Evolutionary conservation across 1,140 invertebrate species (phyloP).

Genomic region (Araneus ventricosus): DNA sequence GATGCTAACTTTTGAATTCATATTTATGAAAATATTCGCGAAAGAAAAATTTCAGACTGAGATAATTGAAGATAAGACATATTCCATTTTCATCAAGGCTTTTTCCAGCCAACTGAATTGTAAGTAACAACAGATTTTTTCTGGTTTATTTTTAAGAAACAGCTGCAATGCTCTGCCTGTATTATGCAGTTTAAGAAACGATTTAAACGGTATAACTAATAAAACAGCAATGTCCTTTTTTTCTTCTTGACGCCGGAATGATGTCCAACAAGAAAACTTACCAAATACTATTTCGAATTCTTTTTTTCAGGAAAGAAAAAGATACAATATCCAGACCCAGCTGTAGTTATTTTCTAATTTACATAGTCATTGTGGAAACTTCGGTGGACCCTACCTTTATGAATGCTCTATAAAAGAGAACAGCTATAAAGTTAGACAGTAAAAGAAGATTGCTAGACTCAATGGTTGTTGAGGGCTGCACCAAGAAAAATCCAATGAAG

Average conservation of each 20-base stretch:
- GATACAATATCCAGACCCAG: background rate
- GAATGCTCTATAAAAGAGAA: slow-evolving; percentile 13
- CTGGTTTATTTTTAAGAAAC: too few species aligned
- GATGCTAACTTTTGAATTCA: too few species aligned
- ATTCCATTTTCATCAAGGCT: too few species aligned
- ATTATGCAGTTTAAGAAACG: too few species aligned
- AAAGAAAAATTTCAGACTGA: too few species aligned
- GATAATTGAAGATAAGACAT: too few species aligned
- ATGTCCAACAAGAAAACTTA: too few species aligned
- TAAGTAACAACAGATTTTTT: too few species aligned
- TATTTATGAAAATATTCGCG: too few species aligned
- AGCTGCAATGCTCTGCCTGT: too few species aligned
- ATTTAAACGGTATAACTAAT: background rate
- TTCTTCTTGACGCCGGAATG: background rate
- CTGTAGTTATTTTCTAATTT: slow-evolving; percentile 25
- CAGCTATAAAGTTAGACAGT: background rate
- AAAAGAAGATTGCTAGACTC: background rate
- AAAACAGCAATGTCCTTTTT: background rate
- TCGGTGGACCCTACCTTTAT: background rate
- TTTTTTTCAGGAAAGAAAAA: background rate
- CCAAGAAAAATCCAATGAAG: background rate
- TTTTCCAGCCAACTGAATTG: too few species aligned
- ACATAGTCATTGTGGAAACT: slow-evolving; percentile 9
- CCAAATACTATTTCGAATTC: background rate
- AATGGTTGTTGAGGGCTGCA: background rate